Percentiles rank a stretch among this genome's conserved stretches.
phyloP scores from a whole-genome alignment of 2,113 vertebrate genomes.

The Micronycteris hirsuta region DNA sequence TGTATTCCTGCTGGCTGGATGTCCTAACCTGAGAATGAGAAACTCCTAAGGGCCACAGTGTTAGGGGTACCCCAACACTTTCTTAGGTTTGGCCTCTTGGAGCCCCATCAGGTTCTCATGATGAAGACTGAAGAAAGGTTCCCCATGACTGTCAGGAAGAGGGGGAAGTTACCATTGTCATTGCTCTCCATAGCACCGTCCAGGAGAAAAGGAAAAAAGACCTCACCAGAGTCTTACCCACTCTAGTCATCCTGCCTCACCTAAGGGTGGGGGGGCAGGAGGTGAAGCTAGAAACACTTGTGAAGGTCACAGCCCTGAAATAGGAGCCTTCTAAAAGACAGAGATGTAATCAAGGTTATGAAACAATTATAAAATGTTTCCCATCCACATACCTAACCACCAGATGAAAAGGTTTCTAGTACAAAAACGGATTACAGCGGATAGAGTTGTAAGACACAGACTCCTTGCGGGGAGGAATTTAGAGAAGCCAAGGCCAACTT shows the following conservation, averaged over 20 bases:
- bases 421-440: background rate
- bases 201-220: background rate
- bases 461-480: background rate
- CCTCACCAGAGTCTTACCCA: background rate
- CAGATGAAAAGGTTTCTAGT: background rate
- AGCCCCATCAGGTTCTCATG: background rate
- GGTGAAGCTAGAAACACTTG: background rate
- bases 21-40: background rate
- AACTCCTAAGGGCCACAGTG: background rate
- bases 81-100: background rate
- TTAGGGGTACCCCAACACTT: background rate
- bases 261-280: accelerated
- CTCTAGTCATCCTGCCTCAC: background rate
- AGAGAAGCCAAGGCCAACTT: background rate
- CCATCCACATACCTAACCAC: background rate
- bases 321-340: background rate
- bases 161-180: background rate
- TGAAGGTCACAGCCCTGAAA: background rate
- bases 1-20: background rate
- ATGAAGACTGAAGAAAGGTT: background rate
- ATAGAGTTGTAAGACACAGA: background rate
- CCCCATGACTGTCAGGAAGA: background rate
- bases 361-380: background rate
- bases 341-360: background rate
- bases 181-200: background rate